phyloP scores from a whole-genome alignment of 2,113 vertebrate genomes.

The Terrapene triunguis region DNA sequence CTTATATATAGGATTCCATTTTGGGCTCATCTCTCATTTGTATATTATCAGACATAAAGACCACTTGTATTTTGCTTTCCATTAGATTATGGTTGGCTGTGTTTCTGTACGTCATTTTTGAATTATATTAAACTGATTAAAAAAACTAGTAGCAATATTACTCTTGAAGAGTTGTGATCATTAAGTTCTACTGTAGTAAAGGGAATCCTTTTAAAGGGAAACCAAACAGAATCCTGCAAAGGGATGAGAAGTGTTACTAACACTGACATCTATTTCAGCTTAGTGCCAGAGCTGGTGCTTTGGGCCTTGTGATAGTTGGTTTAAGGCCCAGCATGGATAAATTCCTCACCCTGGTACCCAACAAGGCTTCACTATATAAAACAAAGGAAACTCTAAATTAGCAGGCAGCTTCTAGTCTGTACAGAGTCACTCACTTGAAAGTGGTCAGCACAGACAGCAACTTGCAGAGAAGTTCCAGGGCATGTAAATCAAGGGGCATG shows the following conservation, averaged over 20 bases:
- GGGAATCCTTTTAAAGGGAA: slow-evolving; percentile 15
- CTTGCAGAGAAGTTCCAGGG: background rate
- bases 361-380: background rate
- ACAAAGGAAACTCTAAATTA: background rate
- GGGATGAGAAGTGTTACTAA: background rate
- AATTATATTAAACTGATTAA: slow-evolving; percentile 35
- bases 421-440: background rate
- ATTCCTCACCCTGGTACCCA: background rate
- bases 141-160: slow-evolving; percentile 23
- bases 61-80: background rate
- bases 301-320: slow-evolving; percentile 33
- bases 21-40: background rate
- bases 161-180: background rate
- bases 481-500: background rate
- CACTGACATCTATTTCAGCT: background rate
- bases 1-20: background rate
- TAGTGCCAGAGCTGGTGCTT: background rate
- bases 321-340: background rate
- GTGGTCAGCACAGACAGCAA: background rate
- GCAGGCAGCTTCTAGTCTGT: background rate
- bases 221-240: background rate
- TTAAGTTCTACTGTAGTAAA: background rate
- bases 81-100: slow-evolving; percentile 9
- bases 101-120: slow-evolving; percentile 51
- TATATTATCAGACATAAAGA: slow-evolving; percentile 23